Evolutionary conservation across 2,888 invertebrate genomes (phyloP).

Genomic region (Elegia similella): DNA sequence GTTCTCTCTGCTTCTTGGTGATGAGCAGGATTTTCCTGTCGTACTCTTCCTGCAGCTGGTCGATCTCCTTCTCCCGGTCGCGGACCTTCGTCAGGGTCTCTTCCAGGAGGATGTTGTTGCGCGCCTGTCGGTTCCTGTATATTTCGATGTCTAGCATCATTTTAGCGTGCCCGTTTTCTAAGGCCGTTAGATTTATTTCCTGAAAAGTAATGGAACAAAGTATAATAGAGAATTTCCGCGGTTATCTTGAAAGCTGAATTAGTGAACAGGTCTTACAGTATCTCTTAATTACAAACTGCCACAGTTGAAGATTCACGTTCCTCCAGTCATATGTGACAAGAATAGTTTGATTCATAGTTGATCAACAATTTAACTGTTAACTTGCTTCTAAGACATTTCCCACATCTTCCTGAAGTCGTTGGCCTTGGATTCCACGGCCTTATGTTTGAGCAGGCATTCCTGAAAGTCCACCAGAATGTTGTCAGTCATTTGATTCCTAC

Average conservation of each 20-base stretch:
- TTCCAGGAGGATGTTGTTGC: constrained; percentile 54
- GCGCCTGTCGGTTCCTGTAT: constrained; percentile 61
- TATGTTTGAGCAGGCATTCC: constrained; percentile 85
- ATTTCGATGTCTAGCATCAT: constrained; percentile 82
- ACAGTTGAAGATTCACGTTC: no score
- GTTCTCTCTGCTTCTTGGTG: constrained; percentile 64
- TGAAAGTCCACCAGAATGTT: constrained; percentile 83
- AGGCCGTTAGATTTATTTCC: constrained; percentile 77
- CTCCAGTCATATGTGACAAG: no score
- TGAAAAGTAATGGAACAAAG: constrained; percentile 30
- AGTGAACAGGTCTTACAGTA: no score
- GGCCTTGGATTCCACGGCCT: constrained; percentile 82
- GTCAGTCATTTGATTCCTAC: constrained; percentile 40
- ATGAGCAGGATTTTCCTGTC: constrained; percentile 50
- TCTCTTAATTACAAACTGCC: no score
- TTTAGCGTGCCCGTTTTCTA: constrained; percentile 82
- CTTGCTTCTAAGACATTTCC: constrained; percentile 74
- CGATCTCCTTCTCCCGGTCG: constrained; percentile 59
- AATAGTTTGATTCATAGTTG: no score
- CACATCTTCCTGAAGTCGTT: constrained; percentile 73
- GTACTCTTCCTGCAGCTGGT: constrained; percentile 53
- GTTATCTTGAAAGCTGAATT: no score
- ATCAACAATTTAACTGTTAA: no score
- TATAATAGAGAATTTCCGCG: no score
- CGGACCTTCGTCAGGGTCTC: constrained; percentile 49